Base-by-base conservation (phyloP, 2,797 vertebrate genomes). In the Gephyroberyx darwinii region DNA sequence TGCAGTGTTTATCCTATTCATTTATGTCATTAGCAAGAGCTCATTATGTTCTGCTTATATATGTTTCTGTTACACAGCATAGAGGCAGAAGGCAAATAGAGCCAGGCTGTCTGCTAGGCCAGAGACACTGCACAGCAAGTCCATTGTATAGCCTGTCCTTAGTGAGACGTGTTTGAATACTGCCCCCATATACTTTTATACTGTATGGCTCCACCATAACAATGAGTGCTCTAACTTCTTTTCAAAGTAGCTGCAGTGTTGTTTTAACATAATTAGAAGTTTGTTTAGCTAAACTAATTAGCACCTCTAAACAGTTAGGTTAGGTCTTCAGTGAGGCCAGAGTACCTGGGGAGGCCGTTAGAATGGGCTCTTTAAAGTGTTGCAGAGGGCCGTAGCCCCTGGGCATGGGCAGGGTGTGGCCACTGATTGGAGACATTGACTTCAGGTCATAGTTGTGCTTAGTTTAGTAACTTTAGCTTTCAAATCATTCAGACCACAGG, bases 231-330 rank as follows among this genome's bases (percentile, higher is more conserved):
- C 86, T 90, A 91, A 88, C 82, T 60, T 64, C 75, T 82, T 78
- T 87, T 90, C 71, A 65, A 17, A 33, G 33, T 48, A 65, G 62
- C 79, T 64, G 70, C 78, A 74, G 13, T 87, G 88, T 90, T 87
- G 74, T 90, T 90, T 89, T 86, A 90, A 71, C 85, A 83, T 89
- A 91, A 92, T 91, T 88, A 90, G 79, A 87, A 84, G 89, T 91
- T 92, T 91, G 89, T 92, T 93, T 90, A 89, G 87, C 57, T 82
- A 54, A 86, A 66, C 84, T 91, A 91, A 91, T 90, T 86, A 76
- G 76, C 86, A 65, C 63, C 59, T 78, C 88, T 56, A 80, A 76
- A 84, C 77, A 79, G 59, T 65, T 69, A 79, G 77, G 47, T 70
- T 30, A 1, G 75, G 59, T 58, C 81, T 58, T 74, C 72, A 58